Base-by-base conservation (phyloP, 2,797 vertebrate species). In the Poecile montanus region DNA sequence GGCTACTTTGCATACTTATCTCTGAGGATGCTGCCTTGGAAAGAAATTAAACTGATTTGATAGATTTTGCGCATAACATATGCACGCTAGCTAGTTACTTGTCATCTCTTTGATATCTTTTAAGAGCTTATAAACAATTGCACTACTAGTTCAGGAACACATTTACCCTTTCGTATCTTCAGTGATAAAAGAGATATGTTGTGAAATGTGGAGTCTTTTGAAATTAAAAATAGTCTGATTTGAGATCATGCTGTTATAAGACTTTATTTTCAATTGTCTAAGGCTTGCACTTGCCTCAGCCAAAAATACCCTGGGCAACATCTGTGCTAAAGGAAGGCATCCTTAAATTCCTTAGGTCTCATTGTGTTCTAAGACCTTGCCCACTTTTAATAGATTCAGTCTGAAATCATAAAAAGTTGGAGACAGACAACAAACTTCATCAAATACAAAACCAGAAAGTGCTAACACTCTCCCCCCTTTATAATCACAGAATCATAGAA, bases 311-410 rank as follows among this genome's bases (percentile, higher is more conserved):
- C 27, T n/a, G 6, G 12, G 9, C 1, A 79, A 23, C 7, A n/a
- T 17, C 7, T 76, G 6, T 1, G 1, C 4, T 72, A 32, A 56
- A 51, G 38, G 8, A 60, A 4, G 4, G 1, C 2, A 76, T 68
- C 9, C 15, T 76, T 80, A 15, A 67, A 10, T 47, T 54, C 47
- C 2, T 67, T 51, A 29, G 9, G 12, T 63, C 12, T 54, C 2
- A 0, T 5, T 58, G 1, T 57, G 5, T 62, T 65, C 32, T 45
- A 27, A 73, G 68, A n/a, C 5, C 7, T 29, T 77, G 11, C 4
- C 22, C 11, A 50, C 5, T 23, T 70, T 54, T 32, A 57, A 42
- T 7, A 3, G 6, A 22, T 77, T 73, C 2, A 25, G 26, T 76
- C 11, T 60, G 21, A 68, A 91, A 75, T 47, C 6, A 53, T 47